A percentile compares a stretch with the other conserved stretches of the same genome.
Conservation (phyloP, 2,797 vertebrate genomes). For the Sebastes iracundus region DNA sequence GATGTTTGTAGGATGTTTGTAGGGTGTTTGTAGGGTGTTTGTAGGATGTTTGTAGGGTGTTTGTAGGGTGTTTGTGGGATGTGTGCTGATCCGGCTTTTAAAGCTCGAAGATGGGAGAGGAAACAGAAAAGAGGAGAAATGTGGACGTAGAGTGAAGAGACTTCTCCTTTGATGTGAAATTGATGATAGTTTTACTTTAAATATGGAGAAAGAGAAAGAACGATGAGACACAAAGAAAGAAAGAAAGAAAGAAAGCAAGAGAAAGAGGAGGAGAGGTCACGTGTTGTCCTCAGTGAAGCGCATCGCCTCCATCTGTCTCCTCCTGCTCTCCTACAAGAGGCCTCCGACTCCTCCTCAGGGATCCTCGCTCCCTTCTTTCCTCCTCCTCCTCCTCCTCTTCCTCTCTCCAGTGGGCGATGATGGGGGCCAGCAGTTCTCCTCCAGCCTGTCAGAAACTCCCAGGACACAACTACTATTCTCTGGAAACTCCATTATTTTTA, state of each 20-base stretch:
- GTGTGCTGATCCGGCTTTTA: too few relatives aligned
- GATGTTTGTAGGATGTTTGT: too few relatives aligned
- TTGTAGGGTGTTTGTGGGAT: too few relatives aligned
- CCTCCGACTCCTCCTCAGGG: slow-evolving; percentile 48
- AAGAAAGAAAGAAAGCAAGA: not conserved
- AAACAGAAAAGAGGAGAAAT: not conserved
- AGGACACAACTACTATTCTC: slow-evolving; percentile 22
- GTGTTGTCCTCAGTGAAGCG: slow-evolving; percentile 45
- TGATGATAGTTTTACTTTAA: slow-evolving; percentile 1
- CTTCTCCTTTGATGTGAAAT: slow-evolving; percentile 1
- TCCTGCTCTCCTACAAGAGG: slow-evolving; percentile 30
- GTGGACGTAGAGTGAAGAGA: too few relatives aligned
- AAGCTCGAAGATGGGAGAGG: too few relatives aligned
- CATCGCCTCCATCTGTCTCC: slow-evolving; percentile 49
- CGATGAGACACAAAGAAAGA: not conserved
- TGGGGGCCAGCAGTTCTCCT: slow-evolving; percentile 52
- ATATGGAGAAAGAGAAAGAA: not conserved
- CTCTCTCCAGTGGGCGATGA: slow-evolving; percentile 56
- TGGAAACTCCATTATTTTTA: slow-evolving; percentile 50
- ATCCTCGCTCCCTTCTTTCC: slow-evolving; percentile 24
- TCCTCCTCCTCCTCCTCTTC: not conserved
- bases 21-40: too few relatives aligned
- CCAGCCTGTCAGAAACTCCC: slow-evolving; percentile 62
- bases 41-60: too few relatives aligned
- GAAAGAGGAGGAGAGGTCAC: not conserved